Evolutionary conservation across 2,888 invertebrate species (phyloP), one percentile per base, ranked within the genome.

Genomic region (Laspeyria flexula): DNA sequence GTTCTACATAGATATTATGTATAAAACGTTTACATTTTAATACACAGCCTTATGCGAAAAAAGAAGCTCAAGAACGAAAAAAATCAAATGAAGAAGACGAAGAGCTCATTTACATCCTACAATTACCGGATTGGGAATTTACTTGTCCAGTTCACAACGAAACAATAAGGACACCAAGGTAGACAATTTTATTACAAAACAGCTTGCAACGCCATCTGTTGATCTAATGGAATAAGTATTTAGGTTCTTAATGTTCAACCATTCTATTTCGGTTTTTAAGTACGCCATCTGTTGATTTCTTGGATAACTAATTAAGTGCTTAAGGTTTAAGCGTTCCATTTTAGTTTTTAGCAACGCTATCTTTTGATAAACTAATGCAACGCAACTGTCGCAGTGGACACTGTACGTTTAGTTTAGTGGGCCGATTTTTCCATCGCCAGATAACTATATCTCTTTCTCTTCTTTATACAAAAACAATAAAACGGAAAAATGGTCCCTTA

Each of bases 61-160:
- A 77, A 1, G 67, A 81, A 52, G 47, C 79, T 0, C 80, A 83
- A 21, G 78, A 81, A 56, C 59, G 63, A 4, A 83, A 85, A 55
- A 21, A 81, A 37, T 60, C 68, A 0, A 80, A 83, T 12, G 85
- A 85, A 0, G 85, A 88, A 13, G 89, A 90, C 55, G 91, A 90
- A 56, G 91, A 92, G 70, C 75, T 90, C 1, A 87, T 91, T 46
- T 92, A 91, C 52, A 87, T 91, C 39, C 70, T 91, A 1, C 90
- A 90, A 63, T 68, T 92, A 40, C 91, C 91, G 0, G 91, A 92
- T 55, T 88, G 80, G 80, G 89, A 90, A 58, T 84, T 74, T 57
- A 76, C 79, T 41, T 92, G 91, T 48, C 90, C 91, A 0, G 71
- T 81, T 0, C 91, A 92, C 54, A 79, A 88, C 15, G 76, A 85